These are phyloP conservation scores for Zootoca vivipara DNA, from an alignment of 2,113 vertebrate genomes.

Conservation along the genomic window DNA sequence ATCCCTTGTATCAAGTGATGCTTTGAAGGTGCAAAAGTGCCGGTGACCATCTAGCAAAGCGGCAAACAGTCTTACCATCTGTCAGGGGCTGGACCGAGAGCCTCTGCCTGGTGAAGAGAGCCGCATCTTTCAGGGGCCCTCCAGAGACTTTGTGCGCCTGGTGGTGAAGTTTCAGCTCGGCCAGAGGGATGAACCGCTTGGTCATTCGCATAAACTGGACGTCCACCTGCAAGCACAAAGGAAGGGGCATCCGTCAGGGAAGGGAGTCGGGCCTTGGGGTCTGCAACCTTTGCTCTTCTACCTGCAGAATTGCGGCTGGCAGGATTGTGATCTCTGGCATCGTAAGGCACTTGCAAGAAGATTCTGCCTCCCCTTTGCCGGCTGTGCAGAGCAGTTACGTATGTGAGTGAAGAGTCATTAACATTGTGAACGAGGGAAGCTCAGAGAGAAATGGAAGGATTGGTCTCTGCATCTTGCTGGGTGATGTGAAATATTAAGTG, in stretches of 20 bases:
- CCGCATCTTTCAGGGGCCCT: slow-evolving; percentile 85
- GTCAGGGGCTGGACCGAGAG: slow-evolving; percentile 92
- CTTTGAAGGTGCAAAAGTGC: not conserved
- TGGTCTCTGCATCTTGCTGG: not conserved
- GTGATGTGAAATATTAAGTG: not conserved
- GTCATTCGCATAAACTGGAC: slow-evolving; percentile 91
- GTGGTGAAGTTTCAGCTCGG: slow-evolving; percentile 89
- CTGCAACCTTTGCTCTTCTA: not conserved
- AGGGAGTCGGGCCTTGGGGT: not conserved
- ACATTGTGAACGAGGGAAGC: too few relatives aligned
- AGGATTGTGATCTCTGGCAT: not conserved
- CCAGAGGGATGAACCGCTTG: slow-evolving; percentile 87
- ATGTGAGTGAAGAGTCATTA: not conserved
- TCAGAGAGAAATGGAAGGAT: not conserved
- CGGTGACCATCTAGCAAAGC: not conserved
- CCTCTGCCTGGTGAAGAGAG: slow-evolving; percentile 86
- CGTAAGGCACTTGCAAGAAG: not conserved
- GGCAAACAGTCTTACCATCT: slow-evolving; percentile 72
- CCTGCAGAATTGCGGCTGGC: not conserved
- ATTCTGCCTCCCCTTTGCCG: not conserved
- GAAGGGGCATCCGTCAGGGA: not conserved
- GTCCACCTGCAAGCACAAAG: slow-evolving; percentile 81
- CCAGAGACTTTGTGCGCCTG: slow-evolving; percentile 79
- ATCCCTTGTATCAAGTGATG: too few relatives aligned
- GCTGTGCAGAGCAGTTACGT: not conserved